Evolutionary conservation across 1,140 invertebrate genomes (phyloP), one percentile per base, ranked within the genome.

Genomic region (Hylaeus volcanicus): DNA sequence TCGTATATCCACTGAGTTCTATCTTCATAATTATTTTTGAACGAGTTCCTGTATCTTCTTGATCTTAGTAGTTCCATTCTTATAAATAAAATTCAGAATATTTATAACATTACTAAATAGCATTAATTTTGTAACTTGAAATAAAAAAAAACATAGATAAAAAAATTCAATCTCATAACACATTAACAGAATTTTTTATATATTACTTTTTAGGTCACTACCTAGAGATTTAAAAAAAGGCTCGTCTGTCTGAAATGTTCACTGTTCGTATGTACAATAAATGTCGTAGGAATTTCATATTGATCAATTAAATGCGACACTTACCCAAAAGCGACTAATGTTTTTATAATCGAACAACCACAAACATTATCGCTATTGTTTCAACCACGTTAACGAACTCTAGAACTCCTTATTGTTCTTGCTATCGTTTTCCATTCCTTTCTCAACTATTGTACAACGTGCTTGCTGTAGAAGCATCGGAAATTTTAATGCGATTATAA

Each of bases 121-220:
- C 6, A 1, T 53, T 12, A 53, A 53, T 9, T 53, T 53, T 53
- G 8, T 53, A 2, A 45, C 5, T 45, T 37, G 48, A 11, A 45
- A 55, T 12, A n/a, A 48, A 51, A 61, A 2, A 15, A 63, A 55
- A 73, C 53, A 3, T 14, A 0, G 12, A n/a, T 26, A 66, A 48
- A 75, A 75, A 75, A 37, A 74, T 45, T 26, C 51, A 9, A 14
- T 51, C 26, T 55, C 11, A 11, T 75, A 75, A 55, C 41, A 37
- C 9, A 14, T 26, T 66, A 45, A 75, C 3, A 56, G 51, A 74
- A 66, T 37, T 45, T 51, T 6, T 15, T 37, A 43, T 26, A 45
- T 58, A 37, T 43, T 75, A 75, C 26, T 37, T 48, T 75, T 45
- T 65, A 26, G 15, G 5, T 63, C 61, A 12, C n/a, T 5, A 26